These are phyloP conservation scores for Drosophila mojavensis DNA, from an alignment of 1,140 invertebrate genomes.

Conservation along the genomic window DNA sequence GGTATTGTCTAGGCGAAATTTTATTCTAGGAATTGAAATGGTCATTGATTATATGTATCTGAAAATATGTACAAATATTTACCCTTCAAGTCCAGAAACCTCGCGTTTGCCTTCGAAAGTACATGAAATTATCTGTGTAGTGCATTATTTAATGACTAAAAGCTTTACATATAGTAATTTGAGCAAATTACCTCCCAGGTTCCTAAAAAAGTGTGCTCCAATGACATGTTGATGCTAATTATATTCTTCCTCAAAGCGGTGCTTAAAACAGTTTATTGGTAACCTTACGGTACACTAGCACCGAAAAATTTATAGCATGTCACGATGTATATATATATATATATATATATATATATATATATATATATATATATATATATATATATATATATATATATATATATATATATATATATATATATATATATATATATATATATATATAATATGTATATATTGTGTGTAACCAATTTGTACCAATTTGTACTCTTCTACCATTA, in stretches of 20 bases:
- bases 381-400: too few species aligned
- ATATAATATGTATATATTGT: too few species aligned
- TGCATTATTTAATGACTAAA: neutral
- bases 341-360: too few species aligned
- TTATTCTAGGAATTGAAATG: slow-evolving; percentile 84
- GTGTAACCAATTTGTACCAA: too few species aligned
- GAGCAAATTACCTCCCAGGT: slow-evolving; percentile 74
- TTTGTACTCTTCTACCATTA: too few species aligned
- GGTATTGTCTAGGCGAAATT: slow-evolving; percentile 87
- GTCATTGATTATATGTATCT: neutral
- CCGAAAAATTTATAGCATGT: too few species aligned
- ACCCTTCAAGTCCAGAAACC: slow-evolving; percentile 76
- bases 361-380: too few species aligned
- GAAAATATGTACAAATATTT: slow-evolving; percentile 7
- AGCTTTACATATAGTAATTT: neutral
- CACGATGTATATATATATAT: too few species aligned
- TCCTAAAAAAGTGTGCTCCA: slow-evolving; percentile 76
- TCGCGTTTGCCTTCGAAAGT: slow-evolving; percentile 75
- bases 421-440: too few species aligned
- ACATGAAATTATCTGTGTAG: slow-evolving; percentile 69
- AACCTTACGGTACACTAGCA: too few species aligned
- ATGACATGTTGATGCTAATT: slow-evolving; percentile 36
- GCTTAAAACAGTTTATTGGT: too few species aligned
- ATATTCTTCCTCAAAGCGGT: neutral
- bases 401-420: too few species aligned